Base-by-base conservation (phyloP, 37 sponge, comb jelly and placozoan genomes). In the Diacarnus erythraeanus region DNA sequence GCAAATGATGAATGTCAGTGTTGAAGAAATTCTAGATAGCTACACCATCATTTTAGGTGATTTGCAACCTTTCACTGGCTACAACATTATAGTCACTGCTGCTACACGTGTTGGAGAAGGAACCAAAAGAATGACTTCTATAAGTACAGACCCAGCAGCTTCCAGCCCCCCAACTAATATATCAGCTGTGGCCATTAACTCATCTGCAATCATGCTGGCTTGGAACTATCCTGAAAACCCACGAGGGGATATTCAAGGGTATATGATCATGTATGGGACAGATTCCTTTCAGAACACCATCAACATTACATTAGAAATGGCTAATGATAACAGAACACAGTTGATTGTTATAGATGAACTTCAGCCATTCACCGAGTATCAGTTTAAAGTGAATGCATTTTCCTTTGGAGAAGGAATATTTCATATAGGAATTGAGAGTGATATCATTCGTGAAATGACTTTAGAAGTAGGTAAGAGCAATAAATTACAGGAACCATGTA, bases 161-260 rank as follows among this genome's bases (percentile, higher is more conserved):
- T 60, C 78, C 22, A 26, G 66, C 51, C 57, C 69, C 57, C 68
- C 59, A 3, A 39, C 18, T 10, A 38, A 59, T 69, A 1, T 76
- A 4, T 23, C 17, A 39, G 61, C 25, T 39, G 27, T 57, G 22
- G 38, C 33, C 41, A 38, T 71, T 29, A 81, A 58, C 44, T 85
- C 68, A n/a, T 67, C 73, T 18, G 75, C 89, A 0, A 54, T 89
- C 22, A 22, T 36, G 64, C 20, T 89, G n/a, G 39, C 64, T 22
- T 89, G 84, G 85, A 68, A 69, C 20, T 78, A 84, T 37, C 89
- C 89, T 3, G 3, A 31, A 2, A 36, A 30, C 4, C 89, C 89
- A 9, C 56, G 81, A 36, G 82, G 84, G 30, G 43, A 18, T 18
- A 88, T 88, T 20, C n/a, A 31, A 25, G 89, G 89, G 25, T 88